phyloP scores from a whole-genome alignment of 2,888 invertebrate genomes.

The Zygothrica quintamaculata region DNA sequence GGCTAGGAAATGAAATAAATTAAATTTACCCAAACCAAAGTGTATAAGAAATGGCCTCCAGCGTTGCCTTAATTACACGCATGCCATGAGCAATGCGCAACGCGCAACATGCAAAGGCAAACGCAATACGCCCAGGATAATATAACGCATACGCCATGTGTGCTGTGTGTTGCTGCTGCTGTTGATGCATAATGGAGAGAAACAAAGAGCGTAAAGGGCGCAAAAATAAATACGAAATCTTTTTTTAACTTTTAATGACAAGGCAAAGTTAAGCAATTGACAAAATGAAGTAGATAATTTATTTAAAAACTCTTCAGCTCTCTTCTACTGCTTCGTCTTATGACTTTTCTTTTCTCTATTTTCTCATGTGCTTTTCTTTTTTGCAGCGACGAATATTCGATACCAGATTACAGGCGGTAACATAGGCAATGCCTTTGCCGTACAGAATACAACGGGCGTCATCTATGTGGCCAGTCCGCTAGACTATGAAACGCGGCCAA shows the following conservation, averaged over 20 bases:
- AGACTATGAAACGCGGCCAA: constrained; percentile 97
- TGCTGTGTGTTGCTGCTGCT: not conserved
- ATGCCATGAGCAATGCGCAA: constrained; percentile 36
- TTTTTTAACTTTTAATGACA: constrained; percentile 37
- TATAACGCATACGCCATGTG: constrained; percentile 44
- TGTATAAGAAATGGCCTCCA: constrained; percentile 19
- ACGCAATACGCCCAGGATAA: not conserved
- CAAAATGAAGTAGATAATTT: constrained; percentile 3
- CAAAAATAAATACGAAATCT: not conserved
- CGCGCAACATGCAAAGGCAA: not conserved
- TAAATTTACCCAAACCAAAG: constrained; percentile 22
- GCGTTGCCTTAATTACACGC: constrained; percentile 42
- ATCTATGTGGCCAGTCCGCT: constrained; percentile 98
- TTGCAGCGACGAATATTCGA: constrained; percentile 98
- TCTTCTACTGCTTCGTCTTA: not conserved
- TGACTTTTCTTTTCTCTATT: not conserved
- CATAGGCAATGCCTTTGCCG: constrained; percentile 98
- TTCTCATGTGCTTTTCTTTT: constrained; percentile 24
- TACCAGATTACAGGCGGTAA: constrained; percentile 99
- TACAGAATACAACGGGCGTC: constrained; percentile 98
- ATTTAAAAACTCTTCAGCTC: constrained; percentile 3
- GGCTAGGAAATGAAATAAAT: constrained; percentile 31
- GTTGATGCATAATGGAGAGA: too few relatives aligned
- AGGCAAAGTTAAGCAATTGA: constrained; percentile 19
- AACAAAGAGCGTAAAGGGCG: too few relatives aligned